Evolutionary conservation across 2,888 invertebrate genomes (phyloP).

Genomic region (Limnephilus lunatus): DNA sequence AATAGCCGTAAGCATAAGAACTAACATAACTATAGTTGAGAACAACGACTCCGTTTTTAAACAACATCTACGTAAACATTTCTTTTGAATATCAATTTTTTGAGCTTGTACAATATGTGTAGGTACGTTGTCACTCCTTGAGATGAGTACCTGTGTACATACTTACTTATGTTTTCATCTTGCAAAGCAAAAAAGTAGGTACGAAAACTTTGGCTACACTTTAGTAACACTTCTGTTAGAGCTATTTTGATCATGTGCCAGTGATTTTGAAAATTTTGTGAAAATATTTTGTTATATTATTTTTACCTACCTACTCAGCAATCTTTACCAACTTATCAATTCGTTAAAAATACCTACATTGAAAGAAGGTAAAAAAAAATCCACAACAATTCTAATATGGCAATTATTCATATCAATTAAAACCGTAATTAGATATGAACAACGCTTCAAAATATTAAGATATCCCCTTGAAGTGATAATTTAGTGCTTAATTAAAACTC

Average conservation of each 20-base stretch:
- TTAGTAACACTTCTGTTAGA: too few relatives aligned
- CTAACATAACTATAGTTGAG: too few relatives aligned
- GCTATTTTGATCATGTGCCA: background rate
- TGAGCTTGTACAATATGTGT: too few relatives aligned
- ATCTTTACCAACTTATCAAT: background rate
- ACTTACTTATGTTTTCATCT: too few relatives aligned
- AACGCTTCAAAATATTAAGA: background rate
- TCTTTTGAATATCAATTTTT: too few relatives aligned
- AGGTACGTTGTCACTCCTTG: too few relatives aligned
- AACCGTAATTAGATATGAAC: background rate
- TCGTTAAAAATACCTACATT: background rate
- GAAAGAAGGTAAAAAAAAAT: background rate
- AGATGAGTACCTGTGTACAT: too few relatives aligned
- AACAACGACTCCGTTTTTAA: too few relatives aligned
- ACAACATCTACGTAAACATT: too few relatives aligned
- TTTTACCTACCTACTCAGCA: background rate
- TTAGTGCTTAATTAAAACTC: slow-evolving; percentile 13
- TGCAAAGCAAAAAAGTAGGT: too few relatives aligned
- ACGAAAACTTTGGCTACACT: too few relatives aligned
- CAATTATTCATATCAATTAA: slow-evolving; percentile 7
- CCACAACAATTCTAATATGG: background rate
- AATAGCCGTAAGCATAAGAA: too few relatives aligned
- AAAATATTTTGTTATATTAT: background rate
- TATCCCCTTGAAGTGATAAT: slow-evolving; percentile 18
- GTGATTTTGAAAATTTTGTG: background rate